phyloP scores from a whole-genome alignment of 35 echinoderm and acorn worm genomes.

The Anneissia japonica region DNA sequence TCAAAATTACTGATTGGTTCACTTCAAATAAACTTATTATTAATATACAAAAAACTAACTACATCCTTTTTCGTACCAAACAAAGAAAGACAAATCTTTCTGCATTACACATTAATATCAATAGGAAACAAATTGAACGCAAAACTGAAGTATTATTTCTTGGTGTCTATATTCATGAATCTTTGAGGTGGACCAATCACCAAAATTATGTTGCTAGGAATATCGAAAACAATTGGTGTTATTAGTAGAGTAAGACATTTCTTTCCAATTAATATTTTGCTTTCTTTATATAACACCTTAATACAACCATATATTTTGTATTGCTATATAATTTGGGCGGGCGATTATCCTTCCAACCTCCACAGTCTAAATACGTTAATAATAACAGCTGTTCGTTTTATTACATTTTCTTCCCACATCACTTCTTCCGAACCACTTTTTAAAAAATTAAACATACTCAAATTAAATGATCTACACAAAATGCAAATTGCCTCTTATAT shows the following conservation, averaged over 20 bases:
- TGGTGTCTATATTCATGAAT: background rate
- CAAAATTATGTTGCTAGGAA: background rate
- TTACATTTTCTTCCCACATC: background rate
- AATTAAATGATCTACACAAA: background rate
- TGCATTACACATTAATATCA: background rate
- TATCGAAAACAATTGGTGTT: background rate
- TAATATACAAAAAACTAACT: background rate
- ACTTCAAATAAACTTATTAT: background rate
- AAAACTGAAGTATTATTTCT: background rate
- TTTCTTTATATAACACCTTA: slow-evolving; percentile 4
- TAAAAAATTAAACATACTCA: background rate
- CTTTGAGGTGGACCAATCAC: background rate
- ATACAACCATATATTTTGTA: background rate
- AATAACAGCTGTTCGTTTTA: background rate
- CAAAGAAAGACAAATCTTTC: too few species aligned
- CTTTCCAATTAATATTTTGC: background rate
- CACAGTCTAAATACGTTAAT: background rate
- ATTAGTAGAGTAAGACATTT: background rate
- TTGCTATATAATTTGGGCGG: background rate
- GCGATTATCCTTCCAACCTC: background rate
- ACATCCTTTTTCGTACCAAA: too few species aligned
- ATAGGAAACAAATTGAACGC: background rate
- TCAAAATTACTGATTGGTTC: background rate
- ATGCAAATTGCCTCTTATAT: background rate
- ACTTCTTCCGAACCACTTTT: background rate